Base-by-base conservation (phyloP, 1,140 invertebrate genomes). In the Zelostemma sp. region DNA sequence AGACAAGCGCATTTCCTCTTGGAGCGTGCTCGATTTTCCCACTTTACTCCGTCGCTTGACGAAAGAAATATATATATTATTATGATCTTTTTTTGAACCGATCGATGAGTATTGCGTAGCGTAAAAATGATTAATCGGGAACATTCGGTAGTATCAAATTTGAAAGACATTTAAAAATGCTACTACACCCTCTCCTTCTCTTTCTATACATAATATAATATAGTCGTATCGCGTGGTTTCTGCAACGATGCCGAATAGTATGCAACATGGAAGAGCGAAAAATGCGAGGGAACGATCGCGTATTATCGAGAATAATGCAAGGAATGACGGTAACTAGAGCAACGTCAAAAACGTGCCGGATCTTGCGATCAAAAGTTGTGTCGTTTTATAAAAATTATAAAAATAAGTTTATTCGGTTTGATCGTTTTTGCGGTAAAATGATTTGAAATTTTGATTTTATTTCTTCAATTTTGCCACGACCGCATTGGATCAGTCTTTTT, bases 261-360 rank as follows among this genome's bases (percentile, higher is more conserved):
- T 4, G 35, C 35, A 38, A 38, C 9, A 12, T 38, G 35, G 35
- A 38, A 38, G 35, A 38, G 9, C 9, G 14, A 38, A 38, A 12
- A 38, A 38, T n/a, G n/a, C n/a, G n/a, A n/a, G n/a, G n/a, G n/a
- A n/a, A n/a, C n/a, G n/a, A n/a, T n/a, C n/a, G n/a, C n/a, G n/a
- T 64, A 74, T 76, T 43, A 61, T 62, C 55, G 63, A 71, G 70
- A 75, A 77, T 73, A 66, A 79, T 81, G 79, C 61, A 78, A 59
- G 79, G 77, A 80, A 81, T 79, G 75, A 81, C 71, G 74, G 55
- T 77, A 76, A 51, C 62, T 76, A 75, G 67, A 69, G 67, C 60
- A 64, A 64, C 67, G 67, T 64, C 61, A 63, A 62, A n/a, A 57
- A 35, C 51, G 6, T 49, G 50, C 56, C 19, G n/a, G 14, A 19